These are phyloP conservation scores for Macrosoma leucophasiata DNA, from an alignment of 2,888 invertebrate genomes.

Conservation along the genomic window DNA sequence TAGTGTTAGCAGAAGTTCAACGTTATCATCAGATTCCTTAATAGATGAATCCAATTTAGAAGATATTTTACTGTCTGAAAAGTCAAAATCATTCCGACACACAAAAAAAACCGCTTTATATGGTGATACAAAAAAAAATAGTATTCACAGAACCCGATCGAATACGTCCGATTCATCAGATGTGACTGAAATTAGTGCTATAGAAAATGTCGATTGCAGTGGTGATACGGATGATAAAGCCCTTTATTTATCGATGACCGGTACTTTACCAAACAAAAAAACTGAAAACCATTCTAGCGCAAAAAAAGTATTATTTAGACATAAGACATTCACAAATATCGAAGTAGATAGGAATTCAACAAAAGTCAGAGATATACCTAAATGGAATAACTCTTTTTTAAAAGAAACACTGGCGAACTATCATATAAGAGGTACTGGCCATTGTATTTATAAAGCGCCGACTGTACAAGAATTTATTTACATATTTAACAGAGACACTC, in stretches of 20 bases:
- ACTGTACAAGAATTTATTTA: slow-evolving; percentile 63
- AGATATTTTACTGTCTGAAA: slow-evolving; percentile 63
- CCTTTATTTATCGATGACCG: slow-evolving; percentile 58
- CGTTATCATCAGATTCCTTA: slow-evolving; percentile 60
- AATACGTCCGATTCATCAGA: slow-evolving; percentile 54
- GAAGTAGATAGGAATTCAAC: slow-evolving; percentile 59
- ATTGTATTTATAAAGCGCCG: slow-evolving; percentile 64
- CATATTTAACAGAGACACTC: slow-evolving; percentile 64
- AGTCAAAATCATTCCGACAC: slow-evolving; percentile 64
- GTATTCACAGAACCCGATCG: slow-evolving; percentile 47
- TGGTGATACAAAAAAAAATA: slow-evolving; percentile 37
- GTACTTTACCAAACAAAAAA: slow-evolving; percentile 60
- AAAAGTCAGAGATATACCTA: slow-evolving; percentile 45
- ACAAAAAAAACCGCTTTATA: slow-evolving; percentile 34
- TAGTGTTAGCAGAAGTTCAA: slow-evolving; percentile 50
- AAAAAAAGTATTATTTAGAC: slow-evolving; percentile 62
- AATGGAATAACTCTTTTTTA: slow-evolving; percentile 50
- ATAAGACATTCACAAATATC: slow-evolving; percentile 68
- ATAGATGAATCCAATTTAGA: slow-evolving; percentile 65
- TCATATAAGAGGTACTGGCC: slow-evolving; percentile 67
- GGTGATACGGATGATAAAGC: slow-evolving; percentile 45
- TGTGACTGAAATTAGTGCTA: slow-evolving; percentile 58
- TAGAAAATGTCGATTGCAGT: slow-evolving; percentile 67
- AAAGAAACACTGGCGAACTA: slow-evolving; percentile 62
- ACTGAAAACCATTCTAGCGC: slow-evolving; percentile 34